Base-by-base conservation (phyloP, 2,113 vertebrate species). In the Perccottus glenii region DNA sequence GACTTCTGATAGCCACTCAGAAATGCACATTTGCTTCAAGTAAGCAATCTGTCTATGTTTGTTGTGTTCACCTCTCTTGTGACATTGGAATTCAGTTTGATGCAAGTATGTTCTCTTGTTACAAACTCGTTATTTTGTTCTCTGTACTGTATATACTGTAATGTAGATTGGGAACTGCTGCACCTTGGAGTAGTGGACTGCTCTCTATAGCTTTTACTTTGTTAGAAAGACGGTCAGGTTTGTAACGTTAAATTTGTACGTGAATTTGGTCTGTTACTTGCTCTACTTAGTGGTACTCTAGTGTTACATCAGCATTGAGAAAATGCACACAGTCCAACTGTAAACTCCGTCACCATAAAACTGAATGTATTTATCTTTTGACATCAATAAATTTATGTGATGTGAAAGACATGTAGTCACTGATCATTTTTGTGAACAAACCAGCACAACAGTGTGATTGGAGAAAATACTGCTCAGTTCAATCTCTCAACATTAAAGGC, bases 301-400 rank as follows among this genome's bases (percentile, higher is more conserved):
- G 83, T 85, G 84, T 83, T 89, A 74, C 80, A 77, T 87, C 79
- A 80, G 78, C 80, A 73, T 79, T 48, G 43, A n/a, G 42, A 62
- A 45, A 70, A 89, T 86, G 83, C 88, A 89, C 88, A 91, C 57
- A 33, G 77, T 59, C 86, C 66, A 88, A 59, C 63, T 88, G 88
- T 89, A 77, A 80, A 87, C 71, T 83, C 55, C 87, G 87, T 90
- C 86, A 90, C 69, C 58, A 83, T 92, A 86, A 78, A 90, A 89
- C 71, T 93, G 92, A 93, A 92, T 93, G 93, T 93, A 92, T 88
- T 90, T 85, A 80, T 81, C 88, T 93, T 92, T 93, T 93, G 81
- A 87, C 85, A 90, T 87, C 63, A 92, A 88, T 92, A 92, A 91
- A 92, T 82, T 74, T 67, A 59, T 85, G 86, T 89, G 82, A 87